These are phyloP conservation scores for Tribolium madens DNA, from an alignment of 1,140 invertebrate genomes.

Conservation along the genomic window DNA sequence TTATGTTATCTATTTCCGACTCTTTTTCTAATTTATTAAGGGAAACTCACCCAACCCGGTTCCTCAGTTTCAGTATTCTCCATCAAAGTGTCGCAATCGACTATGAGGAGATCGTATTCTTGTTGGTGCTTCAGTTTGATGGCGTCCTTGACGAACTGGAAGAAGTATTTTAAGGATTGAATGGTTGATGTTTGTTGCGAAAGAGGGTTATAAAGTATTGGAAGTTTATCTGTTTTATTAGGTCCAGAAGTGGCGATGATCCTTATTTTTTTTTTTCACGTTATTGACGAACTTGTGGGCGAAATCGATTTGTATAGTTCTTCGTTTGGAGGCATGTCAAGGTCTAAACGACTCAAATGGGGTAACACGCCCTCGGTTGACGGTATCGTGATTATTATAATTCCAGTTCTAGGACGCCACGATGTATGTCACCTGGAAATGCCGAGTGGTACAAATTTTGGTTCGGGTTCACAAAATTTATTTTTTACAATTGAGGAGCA, in stretches of 20 bases:
- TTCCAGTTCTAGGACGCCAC: neutral
- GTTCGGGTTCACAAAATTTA: too few species aligned
- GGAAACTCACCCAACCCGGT: conserved; percentile 29
- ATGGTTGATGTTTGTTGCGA: conserved; percentile 24
- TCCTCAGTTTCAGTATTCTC: conserved; percentile 53
- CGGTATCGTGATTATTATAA: conserved; percentile 26
- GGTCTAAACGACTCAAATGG: conserved; percentile 24
- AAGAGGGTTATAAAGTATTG: neutral
- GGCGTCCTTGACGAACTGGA: conserved; percentile 46
- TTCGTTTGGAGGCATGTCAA: conserved; percentile 32
- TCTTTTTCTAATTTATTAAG: neutral
- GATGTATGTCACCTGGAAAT: conserved; percentile 18
- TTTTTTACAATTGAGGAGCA: too few species aligned
- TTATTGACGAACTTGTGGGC: conserved; percentile 32
- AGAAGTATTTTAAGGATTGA: conserved; percentile 33
- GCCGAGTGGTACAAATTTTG: neutral
- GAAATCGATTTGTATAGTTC: conserved; percentile 23
- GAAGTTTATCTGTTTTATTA: conserved; percentile 15
- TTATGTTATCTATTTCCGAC: too few species aligned
- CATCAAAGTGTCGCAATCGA: conserved; percentile 61
- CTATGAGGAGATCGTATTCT: conserved; percentile 64
- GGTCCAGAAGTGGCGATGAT: conserved; percentile 16
- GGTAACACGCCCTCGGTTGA: conserved; percentile 29
- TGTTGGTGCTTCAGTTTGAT: conserved; percentile 59
- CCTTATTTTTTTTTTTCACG: conserved; percentile 10